A percentile compares a stretch with the other conserved stretches of the same genome.
Evolutionary conservation across 2,888 invertebrate genomes (phyloP).

Genomic region (Labia minor): DNA sequence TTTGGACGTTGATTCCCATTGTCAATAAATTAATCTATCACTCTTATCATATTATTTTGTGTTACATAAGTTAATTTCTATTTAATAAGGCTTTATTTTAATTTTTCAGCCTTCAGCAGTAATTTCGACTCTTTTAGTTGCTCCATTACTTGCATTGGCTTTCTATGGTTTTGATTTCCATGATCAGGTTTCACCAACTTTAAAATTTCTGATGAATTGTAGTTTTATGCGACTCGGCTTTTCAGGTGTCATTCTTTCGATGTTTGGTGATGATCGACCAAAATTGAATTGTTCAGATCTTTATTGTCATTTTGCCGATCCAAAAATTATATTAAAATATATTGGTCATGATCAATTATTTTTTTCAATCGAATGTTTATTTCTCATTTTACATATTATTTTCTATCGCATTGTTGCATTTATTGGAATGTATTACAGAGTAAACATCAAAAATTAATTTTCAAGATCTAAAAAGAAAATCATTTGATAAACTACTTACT

Average conservation of each 20-base stretch:
- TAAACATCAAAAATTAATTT: not conserved
- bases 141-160: slow-evolving; percentile 54
- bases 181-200: slow-evolving; percentile 45
- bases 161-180: slow-evolving; percentile 63
- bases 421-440: not conserved
- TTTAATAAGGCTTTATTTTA: not conserved
- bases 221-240: slow-evolving; percentile 56
- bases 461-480: not conserved
- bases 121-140: slow-evolving; percentile 52
- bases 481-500: too few species aligned
- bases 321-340: not conserved
- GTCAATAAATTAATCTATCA: not conserved
- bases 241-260: slow-evolving; percentile 48
- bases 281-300: slow-evolving; percentile 47
- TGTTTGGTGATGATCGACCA: slow-evolving; percentile 51
- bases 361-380: not conserved
- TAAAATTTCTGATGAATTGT: slow-evolving; percentile 52
- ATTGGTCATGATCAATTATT: not conserved
- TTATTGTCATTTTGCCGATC: slow-evolving; percentile 43
- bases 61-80: too few species aligned
- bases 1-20: too few species aligned
- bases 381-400: not conserved
- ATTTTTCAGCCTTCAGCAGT: slow-evolving; percentile 53
- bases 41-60: too few species aligned
- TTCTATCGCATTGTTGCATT: not conserved